A percentile compares a stretch with the other conserved stretches of the same genome.
phyloP scores from a whole-genome alignment of 2,888 invertebrate genomes.

The Troides oblongomaculatus region DNA sequence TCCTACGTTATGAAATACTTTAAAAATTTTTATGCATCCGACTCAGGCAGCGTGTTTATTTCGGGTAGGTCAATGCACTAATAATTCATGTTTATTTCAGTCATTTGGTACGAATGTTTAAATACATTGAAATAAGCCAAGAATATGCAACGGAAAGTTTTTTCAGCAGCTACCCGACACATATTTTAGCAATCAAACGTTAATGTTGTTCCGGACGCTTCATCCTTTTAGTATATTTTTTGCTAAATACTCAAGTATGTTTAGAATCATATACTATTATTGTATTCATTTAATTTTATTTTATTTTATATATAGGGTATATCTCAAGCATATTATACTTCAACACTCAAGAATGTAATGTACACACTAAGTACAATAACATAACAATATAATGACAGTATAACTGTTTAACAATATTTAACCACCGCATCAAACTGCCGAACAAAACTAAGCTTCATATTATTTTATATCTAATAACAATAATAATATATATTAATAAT shows the following conservation, averaged over 20 bases:
- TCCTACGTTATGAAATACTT: conserved; percentile 5
- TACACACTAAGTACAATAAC: no score
- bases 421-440: no score
- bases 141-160: neutral
- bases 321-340: no score
- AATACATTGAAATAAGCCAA: conserved; percentile 14
- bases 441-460: no score
- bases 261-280: neutral
- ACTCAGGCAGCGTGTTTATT: neutral
- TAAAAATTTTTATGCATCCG: neutral
- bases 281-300: neutral
- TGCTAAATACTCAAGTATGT: neutral
- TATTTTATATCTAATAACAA: no score
- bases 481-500: no score
- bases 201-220: neutral
- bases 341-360: no score
- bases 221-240: neutral
- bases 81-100: conserved; percentile 18
- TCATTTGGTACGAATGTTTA: conserved; percentile 5
- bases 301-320: no score
- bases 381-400: no score
- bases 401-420: no score
- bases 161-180: neutral
- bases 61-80: conserved; percentile 20
- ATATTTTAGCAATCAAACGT: neutral